Base-by-base conservation (phyloP, 2,113 vertebrate genomes). In the Anarhynchus alexandrinus region DNA sequence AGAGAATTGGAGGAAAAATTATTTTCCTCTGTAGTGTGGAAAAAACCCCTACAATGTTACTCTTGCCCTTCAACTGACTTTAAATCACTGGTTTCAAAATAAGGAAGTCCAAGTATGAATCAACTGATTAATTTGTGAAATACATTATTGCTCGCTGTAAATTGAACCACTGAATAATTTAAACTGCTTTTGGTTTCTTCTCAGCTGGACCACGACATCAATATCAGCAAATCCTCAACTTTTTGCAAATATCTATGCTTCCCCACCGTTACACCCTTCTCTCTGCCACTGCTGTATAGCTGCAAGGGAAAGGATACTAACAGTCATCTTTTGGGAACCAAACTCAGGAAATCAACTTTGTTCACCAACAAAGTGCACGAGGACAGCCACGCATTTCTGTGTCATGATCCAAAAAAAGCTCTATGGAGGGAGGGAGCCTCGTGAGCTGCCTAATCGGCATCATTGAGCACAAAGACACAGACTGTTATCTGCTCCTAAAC, bases 1-100 rank as follows among this genome's bases (percentile, higher is more conserved):
- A 82, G 16, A 79, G 40, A 90, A 91, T 26, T 57, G 78, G 30
- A 91, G 29, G 32, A 77, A 95, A 95, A 93, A 25, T 2, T 64
- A 30, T 72, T 84, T 65, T 10, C 3, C 1, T 71, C 27, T 47
- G 12, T 59, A 62, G 9, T 32, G 26, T 34, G 42, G 29, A 40
- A 67, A 52, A 76, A 49, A 11, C 6, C 12, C 0, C 16, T 36
- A 65, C 20, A 64, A 16, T 49, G 21, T 81, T 64, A 70, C 16
- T 91, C 15, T 36, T 32, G 38, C 43, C 54, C 25, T 65, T 82
- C 57, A 69, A 36, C 10, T 65, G 32, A 32, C 43, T 86, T 92
- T 72, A 71, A 83, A 93, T n/a, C 12, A 57, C 2, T 15, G 64
- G 29, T 59, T 92, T n/a, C 5, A 52, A 81, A 74, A 59, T 58